phyloP scores from a whole-genome alignment of 2,113 vertebrate genomes.

The Thalassarche chlororhynchos region DNA sequence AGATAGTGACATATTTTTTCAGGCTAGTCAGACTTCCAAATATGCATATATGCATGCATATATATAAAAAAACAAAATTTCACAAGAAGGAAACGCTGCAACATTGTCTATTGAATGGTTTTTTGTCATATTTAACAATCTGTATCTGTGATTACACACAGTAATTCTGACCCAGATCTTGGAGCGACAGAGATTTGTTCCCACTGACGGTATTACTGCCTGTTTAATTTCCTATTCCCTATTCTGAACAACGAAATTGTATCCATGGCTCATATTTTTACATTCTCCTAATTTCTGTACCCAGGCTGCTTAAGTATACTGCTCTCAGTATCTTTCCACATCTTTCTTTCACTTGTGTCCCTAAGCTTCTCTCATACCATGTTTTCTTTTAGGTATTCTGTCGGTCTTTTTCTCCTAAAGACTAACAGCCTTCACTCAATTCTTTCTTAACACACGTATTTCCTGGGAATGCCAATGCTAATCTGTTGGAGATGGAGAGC shows the following conservation, averaged over 20 bases:
- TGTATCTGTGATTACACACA: neutral
- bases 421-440: neutral
- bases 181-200: neutral
- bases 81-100: neutral
- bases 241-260: neutral
- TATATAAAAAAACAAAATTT: neutral
- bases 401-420: neutral
- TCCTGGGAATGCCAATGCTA: neutral
- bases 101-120: neutral
- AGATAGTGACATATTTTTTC: neutral
- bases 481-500: neutral
- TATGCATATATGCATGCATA: neutral
- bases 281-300: neutral
- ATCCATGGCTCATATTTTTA: neutral
- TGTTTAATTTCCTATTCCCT: neutral
- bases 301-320: neutral
- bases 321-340: neutral
- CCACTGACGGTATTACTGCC: neutral
- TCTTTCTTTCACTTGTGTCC: neutral
- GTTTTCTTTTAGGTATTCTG: neutral
- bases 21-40: neutral
- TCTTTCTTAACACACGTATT: neutral
- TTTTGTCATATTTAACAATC: neutral
- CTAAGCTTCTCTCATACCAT: neutral
- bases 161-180: neutral